phyloP scores from a whole-genome alignment of 2,888 invertebrate species.

The Drosophila borborema region DNA sequence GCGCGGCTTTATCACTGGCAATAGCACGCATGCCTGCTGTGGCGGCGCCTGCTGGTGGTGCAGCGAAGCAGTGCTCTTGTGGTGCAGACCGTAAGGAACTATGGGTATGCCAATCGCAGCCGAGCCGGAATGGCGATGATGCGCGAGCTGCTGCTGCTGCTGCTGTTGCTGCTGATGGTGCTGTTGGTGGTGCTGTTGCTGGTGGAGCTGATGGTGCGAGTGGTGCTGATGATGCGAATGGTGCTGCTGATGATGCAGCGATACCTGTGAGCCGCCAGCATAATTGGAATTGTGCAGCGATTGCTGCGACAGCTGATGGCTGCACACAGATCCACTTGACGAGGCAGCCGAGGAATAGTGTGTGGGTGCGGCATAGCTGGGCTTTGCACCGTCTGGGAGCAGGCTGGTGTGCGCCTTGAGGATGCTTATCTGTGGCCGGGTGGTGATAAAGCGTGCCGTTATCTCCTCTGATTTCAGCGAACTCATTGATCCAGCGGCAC shows the following conservation, averaged over 20 bases:
- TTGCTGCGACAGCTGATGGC: conserved; percentile 78
- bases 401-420: conserved; percentile 91
- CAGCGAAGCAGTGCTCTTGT: conserved; percentile 88
- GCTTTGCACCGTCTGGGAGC: conserved; percentile 88
- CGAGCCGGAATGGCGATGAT: conserved; percentile 71
- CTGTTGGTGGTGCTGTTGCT: conserved; percentile 51
- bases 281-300: conserved; percentile 82
- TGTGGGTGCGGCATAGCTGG: conserved; percentile 86
- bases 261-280: conserved; percentile 77
- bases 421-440: conserved; percentile 91
- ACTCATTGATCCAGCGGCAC: conserved; percentile 83
- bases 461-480: conserved; percentile 88
- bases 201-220: conserved; percentile 30
- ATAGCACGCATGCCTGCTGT: conserved; percentile 86
- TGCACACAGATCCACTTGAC: conserved; percentile 74
- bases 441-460: conserved; percentile 91
- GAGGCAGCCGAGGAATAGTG: conserved; percentile 79
- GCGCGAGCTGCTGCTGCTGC: conserved; percentile 35
- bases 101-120: conserved; percentile 85
- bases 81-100: conserved; percentile 87
- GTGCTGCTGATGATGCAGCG: conserved; percentile 60
- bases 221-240: conserved; percentile 49
- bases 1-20: conserved; percentile 88
- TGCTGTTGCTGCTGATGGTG: conserved; percentile 11
- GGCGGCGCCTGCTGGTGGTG: conserved; percentile 84